Base-by-base conservation (phyloP, 2,113 vertebrate species). In the Pseudopodoces humilis region DNA sequence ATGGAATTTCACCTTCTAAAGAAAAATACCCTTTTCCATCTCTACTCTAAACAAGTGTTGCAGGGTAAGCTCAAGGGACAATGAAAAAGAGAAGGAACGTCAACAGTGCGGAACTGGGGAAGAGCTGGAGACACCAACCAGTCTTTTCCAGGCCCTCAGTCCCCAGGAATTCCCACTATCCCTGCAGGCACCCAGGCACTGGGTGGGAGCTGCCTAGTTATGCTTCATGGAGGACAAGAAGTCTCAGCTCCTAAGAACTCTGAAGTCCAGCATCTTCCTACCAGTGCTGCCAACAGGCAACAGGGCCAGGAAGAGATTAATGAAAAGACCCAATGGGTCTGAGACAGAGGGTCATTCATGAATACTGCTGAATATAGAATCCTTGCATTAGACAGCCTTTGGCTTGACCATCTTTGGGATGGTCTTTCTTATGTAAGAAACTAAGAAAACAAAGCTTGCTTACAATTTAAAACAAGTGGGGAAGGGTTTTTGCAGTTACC, bases 281-380 rank as follows among this genome's bases (percentile, higher is more conserved):
- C 69, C 43, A 31, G 16, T 1, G 1, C 24, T 80, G 63, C 28
- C 4, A 9, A 53, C 0, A 65, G 20, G 22, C 44, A 69, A 25
- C 4, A 17, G 17, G 39, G 47, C n/a, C 75, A 67, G 21, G 25
- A n/a, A 31, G 22, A 62, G 46, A 67, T 46, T 37, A 59, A 63
- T 4, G 10, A 82, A 28, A 74, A 91, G 35, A 81, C 14, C 23
- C 0, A 0, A 8, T 7, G 60, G 30, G 14, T 68, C 63, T 31
- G 27, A 74, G 41, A 62, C 41, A 60, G n/a, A 69, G 39, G 15
- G 16, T 11, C 24, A n/a, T 31, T 30, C 13, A 23, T 6, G 31
- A 68, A 74, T n/a, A 21, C 46, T 62, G 41, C 19, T 35, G 21
- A 28, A 59, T 22, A 79, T 20, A 80, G 43, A 56, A 71, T 67